Percentiles rank a stretch among this genome's conserved stretches.
phyloP scores from a whole-genome alignment of 2,888 invertebrate genomes.

The Eugnorisma glareosa region DNA sequence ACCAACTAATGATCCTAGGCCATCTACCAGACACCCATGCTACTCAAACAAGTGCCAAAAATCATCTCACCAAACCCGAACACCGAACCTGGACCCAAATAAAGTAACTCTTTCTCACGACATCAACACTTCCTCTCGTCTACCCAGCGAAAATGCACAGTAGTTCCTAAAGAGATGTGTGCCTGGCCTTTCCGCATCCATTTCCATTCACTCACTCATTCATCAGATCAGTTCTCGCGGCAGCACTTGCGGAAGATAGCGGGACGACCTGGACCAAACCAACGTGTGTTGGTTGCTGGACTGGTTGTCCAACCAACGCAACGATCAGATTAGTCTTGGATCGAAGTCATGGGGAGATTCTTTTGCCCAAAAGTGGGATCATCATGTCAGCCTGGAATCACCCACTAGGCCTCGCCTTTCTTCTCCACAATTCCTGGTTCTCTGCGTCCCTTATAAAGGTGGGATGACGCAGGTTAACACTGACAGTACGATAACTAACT shows the following conservation, averaged over 20 bases:
- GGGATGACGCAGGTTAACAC: background rate
- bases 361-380: background rate
- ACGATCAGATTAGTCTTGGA: background rate
- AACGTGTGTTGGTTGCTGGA: too few relatives aligned
- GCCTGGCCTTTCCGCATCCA: background rate
- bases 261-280: background rate
- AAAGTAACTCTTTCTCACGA: background rate
- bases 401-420: background rate
- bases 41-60: background rate
- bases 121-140: background rate
- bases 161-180: background rate
- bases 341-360: background rate
- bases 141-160: background rate
- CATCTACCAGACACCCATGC: background rate
- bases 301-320: background rate
- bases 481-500: background rate
- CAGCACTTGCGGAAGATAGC: background rate
- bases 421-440: background rate
- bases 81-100: too few relatives aligned
- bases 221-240: background rate
- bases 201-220: background rate
- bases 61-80: background rate
- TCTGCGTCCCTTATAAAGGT: background rate
- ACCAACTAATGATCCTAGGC: background rate
- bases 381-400: background rate